Conservation (phyloP, 1,140 invertebrate species). For the Anoplolepis gracilipes region DNA sequence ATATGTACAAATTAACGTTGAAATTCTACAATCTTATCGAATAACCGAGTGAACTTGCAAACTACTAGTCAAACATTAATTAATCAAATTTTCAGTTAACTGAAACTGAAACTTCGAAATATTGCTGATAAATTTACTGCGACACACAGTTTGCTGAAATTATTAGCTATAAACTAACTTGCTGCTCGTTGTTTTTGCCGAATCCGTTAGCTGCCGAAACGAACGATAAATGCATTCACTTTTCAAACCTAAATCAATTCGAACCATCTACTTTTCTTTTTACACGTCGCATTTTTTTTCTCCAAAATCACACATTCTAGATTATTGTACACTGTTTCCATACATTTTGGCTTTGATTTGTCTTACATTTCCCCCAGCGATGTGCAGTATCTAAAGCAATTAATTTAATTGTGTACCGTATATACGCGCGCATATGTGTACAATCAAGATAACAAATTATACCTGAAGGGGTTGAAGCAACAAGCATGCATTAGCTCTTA, state of each 20-base stretch:
- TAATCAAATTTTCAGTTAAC: not conserved
- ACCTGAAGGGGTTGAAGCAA: slow-evolving; percentile 35
- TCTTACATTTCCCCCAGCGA: not conserved
- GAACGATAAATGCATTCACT: not conserved
- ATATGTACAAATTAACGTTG: not conserved
- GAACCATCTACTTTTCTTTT: not conserved
- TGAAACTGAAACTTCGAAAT: slow-evolving; percentile 10
- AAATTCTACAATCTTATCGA: not conserved
- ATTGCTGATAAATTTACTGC: not conserved
- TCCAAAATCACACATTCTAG: not conserved
- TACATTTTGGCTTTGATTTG: slow-evolving; percentile 4
- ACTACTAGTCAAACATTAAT: not conserved
- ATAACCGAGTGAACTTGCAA: not conserved
- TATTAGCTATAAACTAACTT: slow-evolving; percentile 4
- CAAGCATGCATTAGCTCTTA: slow-evolving; percentile 47
- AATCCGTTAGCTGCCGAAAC: not conserved
- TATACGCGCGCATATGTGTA: not conserved
- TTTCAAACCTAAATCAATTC: not conserved
- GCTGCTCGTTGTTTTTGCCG: not conserved
- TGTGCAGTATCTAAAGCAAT: not conserved
- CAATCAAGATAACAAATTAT: slow-evolving; percentile 47
- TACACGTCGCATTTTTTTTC: not conserved
- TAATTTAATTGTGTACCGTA: slow-evolving; percentile 26
- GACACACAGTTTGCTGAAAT: not conserved
- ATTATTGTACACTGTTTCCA: too few species aligned